Evolutionary conservation across 1,140 invertebrate genomes (phyloP).

Genomic region (Drosophila quadrilineata): DNA sequence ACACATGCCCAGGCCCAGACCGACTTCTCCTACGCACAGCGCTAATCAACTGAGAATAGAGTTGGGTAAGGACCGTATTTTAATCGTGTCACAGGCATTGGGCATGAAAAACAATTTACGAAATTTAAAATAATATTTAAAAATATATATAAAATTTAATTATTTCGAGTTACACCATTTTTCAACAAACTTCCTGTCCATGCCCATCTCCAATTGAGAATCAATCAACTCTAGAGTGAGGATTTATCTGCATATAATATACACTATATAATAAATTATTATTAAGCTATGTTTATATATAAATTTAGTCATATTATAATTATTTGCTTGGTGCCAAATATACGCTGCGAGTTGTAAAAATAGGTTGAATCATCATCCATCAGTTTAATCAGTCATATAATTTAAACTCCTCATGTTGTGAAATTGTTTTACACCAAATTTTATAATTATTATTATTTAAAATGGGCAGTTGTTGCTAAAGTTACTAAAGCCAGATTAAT

Average conservation of each 20-base stretch:
- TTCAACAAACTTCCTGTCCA: no score
- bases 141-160: conserved; percentile 7
- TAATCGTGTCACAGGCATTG: no score
- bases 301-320: conserved; percentile 25
- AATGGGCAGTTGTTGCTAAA: conserved; percentile 65
- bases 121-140: conserved; percentile 32
- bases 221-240: no score
- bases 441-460: conserved; percentile 25
- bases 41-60: conserved; percentile 44
- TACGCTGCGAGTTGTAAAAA: conserved; percentile 62
- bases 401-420: conserved; percentile 1
- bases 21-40: conserved; percentile 57
- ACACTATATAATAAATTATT: no score
- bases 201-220: no score
- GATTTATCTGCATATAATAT: no score
- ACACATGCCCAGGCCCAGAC: conserved; percentile 62
- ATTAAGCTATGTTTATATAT: no score
- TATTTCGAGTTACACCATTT: no score
- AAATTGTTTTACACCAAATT: not conserved
- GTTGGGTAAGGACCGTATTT: no score
- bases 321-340: conserved; percentile 66
- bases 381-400: conserved; percentile 6
- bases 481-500: conserved; percentile 59
- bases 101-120: no score
- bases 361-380: conserved; percentile 49